Evolutionary conservation across 2,113 vertebrate genomes (phyloP).

Genomic region (Leuciscus idus): DNA sequence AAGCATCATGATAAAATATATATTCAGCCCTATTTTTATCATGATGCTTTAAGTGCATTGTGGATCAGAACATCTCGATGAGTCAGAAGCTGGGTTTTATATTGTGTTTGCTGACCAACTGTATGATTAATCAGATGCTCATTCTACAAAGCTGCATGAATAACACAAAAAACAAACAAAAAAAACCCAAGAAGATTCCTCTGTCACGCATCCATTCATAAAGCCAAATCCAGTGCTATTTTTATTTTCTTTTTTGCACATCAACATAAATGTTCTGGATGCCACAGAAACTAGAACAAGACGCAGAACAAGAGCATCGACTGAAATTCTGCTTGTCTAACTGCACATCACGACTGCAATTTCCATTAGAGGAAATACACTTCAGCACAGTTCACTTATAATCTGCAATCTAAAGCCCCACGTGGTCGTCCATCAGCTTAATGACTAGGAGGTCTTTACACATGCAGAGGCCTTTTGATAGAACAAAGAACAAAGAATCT

Average conservation of each 20-base stretch:
- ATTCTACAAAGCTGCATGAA: not conserved
- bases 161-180: not conserved
- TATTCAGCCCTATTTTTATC: not conserved
- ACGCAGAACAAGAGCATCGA: not conserved
- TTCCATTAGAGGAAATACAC: slow-evolving; percentile 39
- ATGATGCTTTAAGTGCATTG: not conserved
- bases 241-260: not conserved
- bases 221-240: not conserved
- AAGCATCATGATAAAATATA: not conserved
- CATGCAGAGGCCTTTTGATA: slow-evolving; percentile 17
- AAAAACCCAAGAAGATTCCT: no score
- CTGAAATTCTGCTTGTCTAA: not conserved
- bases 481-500: slow-evolving; percentile 22
- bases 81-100: not conserved
- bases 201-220: not conserved
- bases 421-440: slow-evolving; percentile 39
- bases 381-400: slow-evolving; percentile 38
- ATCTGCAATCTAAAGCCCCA: slow-evolving; percentile 43
- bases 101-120: slow-evolving; percentile 21
- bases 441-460: slow-evolving; percentile 22
- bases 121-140: slow-evolving; percentile 25
- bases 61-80: slow-evolving; percentile 4
- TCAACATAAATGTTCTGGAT: not conserved
- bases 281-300: not conserved
- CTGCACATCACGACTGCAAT: slow-evolving; percentile 27